A percentile compares a stretch with the other conserved stretches of the same genome.
phyloP scores from a whole-genome alignment of 2,888 invertebrate species.

The Blomia tropicalis region DNA sequence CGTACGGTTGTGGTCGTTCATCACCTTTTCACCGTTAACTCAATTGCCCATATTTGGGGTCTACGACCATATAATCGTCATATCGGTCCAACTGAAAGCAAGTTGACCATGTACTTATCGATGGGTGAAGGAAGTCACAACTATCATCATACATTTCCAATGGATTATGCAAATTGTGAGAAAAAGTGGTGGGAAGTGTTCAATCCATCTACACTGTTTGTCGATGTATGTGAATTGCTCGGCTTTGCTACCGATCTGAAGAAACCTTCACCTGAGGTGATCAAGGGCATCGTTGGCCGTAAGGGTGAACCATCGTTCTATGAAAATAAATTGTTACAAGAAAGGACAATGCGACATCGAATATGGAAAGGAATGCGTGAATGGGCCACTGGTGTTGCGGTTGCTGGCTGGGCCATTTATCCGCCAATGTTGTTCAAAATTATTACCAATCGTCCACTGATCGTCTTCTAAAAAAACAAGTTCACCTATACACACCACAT shows the following conservation, averaged over 20 bases:
- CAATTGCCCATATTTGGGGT: constrained; percentile 12
- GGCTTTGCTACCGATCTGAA: constrained; percentile 19
- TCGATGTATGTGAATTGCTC: not conserved
- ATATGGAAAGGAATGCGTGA: not conserved
- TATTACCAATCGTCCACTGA: not conserved
- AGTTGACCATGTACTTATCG: constrained; percentile 15
- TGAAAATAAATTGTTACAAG: not conserved
- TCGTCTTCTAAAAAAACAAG: constrained; percentile 1
- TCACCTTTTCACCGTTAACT: constrained; percentile 8
- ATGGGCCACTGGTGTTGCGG: not conserved
- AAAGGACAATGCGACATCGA: not conserved
- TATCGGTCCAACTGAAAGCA: constrained; percentile 18
- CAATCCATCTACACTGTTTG: constrained; percentile 19
- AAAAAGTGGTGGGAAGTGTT: constrained; percentile 18
- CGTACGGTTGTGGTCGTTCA: constrained; percentile 8
- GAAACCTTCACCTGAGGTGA: not conserved
- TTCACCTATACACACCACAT: not conserved
- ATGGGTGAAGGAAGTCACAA: constrained; percentile 19
- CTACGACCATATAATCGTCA: constrained; percentile 4
- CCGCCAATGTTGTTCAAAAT: constrained; percentile 8
- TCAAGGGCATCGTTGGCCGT: not conserved
- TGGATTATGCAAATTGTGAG: constrained; percentile 17
- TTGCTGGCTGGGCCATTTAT: constrained; percentile 15
- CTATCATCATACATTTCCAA: constrained; percentile 21
- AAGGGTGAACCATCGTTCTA: constrained; percentile 12